Evolutionary conservation across 1,140 invertebrate genomes (phyloP).

Genomic region (Ips nitidus): DNA sequence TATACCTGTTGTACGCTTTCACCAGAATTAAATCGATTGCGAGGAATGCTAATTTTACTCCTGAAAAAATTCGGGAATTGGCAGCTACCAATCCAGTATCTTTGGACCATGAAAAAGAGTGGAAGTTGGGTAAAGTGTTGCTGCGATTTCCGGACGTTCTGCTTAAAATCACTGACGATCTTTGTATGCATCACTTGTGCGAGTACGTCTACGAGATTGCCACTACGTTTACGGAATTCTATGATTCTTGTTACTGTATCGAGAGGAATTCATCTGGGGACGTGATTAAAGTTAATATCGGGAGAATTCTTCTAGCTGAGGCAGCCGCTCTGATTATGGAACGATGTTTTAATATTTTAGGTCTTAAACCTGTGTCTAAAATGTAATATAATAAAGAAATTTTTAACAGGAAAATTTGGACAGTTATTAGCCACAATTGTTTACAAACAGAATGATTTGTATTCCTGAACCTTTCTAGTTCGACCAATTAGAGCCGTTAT

Average conservation of each 20-base stretch:
- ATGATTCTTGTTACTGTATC: conserved; percentile 96
- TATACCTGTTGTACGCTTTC: conserved; percentile 94
- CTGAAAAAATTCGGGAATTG: conserved; percentile 59
- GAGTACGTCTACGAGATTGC: conserved; percentile 95
- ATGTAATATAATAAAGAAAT: conserved; percentile 68
- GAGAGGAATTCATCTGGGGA: conserved; percentile 83
- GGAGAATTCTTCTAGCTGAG: conserved; percentile 89
- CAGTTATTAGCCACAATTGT: too few species aligned
- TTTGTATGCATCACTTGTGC: conserved; percentile 88
- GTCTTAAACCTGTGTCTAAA: conserved; percentile 85
- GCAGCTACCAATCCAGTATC: conserved; percentile 61
- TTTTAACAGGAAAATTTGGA: too few species aligned
- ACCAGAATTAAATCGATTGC: conserved; percentile 93
- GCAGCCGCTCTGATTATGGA: conserved; percentile 86
- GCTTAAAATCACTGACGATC: conserved; percentile 77
- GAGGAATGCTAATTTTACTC: conserved; percentile 70
- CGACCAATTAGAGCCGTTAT: too few species aligned
- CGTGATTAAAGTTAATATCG: conserved; percentile 82
- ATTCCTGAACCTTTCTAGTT: too few species aligned
- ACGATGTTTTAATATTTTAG: conserved; percentile 86
- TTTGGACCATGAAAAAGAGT: conserved; percentile 89
- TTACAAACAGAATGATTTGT: too few species aligned
- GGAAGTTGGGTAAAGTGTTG: conserved; percentile 89
- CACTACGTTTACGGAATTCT: conserved; percentile 94
- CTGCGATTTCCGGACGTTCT: conserved; percentile 88